A percentile compares a stretch with the other conserved stretches of the same genome.
Conservation (phyloP, 64 coral and sea anemone genomes). For the Pachyseris speciosa region DNA sequence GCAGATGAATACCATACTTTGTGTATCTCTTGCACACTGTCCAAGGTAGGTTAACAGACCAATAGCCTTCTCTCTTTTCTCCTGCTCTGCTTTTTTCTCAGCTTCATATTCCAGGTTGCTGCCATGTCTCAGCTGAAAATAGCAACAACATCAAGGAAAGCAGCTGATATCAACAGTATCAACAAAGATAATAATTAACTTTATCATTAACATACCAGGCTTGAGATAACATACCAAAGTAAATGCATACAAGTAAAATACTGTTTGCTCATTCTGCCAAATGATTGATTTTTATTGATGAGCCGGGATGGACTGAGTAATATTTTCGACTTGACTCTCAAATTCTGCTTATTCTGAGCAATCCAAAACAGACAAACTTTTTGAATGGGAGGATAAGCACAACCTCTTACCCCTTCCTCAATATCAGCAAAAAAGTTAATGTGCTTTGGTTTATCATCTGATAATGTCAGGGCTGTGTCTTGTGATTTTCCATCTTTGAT, state of each 20-base stretch:
- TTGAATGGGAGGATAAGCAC: too few species aligned
- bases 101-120: slow-evolving; percentile 95
- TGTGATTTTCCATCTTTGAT: background rate
- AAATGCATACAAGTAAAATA: too few species aligned
- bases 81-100: slow-evolving; percentile 92
- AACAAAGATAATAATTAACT: too few species aligned
- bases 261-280: too few species aligned
- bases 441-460: slow-evolving; percentile 41
- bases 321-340: too few species aligned
- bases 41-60: slow-evolving; percentile 94
- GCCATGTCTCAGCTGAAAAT: slow-evolving; percentile 69
- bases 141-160: slow-evolving; percentile 2
- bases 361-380: too few species aligned
- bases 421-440: slow-evolving; percentile 96
- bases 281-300: too few species aligned
- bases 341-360: too few species aligned
- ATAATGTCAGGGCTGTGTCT: slow-evolving; percentile 26
- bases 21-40: slow-evolving; percentile 81
- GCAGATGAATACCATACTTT: slow-evolving; percentile 24
- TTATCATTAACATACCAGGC: too few species aligned
- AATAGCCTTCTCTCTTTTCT: slow-evolving; percentile 91
- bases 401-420: slow-evolving; percentile 77
- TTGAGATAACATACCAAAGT: too few species aligned
- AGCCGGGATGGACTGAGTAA: too few species aligned
- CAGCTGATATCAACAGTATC: too few species aligned